A percentile compares a stretch with the other conserved stretches of the same genome.
Evolutionary conservation across 64 coral and sea anemone genomes (phyloP).

Genomic region (Montipora capricornis): DNA sequence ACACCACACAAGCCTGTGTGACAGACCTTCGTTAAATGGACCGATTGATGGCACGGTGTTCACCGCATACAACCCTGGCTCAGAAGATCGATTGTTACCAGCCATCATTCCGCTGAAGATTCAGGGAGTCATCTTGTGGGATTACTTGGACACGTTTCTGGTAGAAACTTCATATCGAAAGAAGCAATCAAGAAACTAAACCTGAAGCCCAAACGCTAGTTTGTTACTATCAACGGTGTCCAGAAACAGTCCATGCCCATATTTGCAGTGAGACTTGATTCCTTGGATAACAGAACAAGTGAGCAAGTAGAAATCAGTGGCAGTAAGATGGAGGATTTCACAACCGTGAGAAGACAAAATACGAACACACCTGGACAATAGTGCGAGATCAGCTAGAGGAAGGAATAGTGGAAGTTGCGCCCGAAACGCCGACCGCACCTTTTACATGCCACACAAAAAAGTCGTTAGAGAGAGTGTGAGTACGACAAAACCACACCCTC

Average conservation of each 20-base stretch:
- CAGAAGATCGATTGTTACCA: slow-evolving; percentile 53
- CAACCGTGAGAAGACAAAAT: slow-evolving; percentile 35
- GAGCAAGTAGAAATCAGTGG: slow-evolving; percentile 33
- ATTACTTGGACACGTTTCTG: slow-evolving; percentile 74
- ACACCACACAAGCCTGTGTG: slow-evolving; percentile 73
- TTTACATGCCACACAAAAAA: slow-evolving; percentile 68
- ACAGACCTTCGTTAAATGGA: slow-evolving; percentile 32
- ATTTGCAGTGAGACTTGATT: slow-evolving; percentile 55
- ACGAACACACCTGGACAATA: slow-evolving; percentile 8
- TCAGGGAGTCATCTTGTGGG: slow-evolving; percentile 52
- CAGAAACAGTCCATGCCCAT: slow-evolving; percentile 68
- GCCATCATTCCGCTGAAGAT: slow-evolving; percentile 62
- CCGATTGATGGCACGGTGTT: background rate
- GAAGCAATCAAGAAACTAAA: slow-evolving; percentile 47
- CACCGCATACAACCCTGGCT: slow-evolving; percentile 52
- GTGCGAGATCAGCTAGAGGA: too few species aligned
- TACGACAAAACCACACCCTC: slow-evolving; percentile 66
- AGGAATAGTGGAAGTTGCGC: background rate
- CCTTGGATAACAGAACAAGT: background rate
- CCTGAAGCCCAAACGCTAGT: slow-evolving; percentile 7
- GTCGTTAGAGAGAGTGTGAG: slow-evolving; percentile 30
- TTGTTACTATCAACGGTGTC: slow-evolving; percentile 63
- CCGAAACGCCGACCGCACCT: slow-evolving; percentile 11
- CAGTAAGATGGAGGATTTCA: slow-evolving; percentile 26
- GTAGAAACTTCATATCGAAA: slow-evolving; percentile 75